A percentile compares a stretch with the other conserved stretches of the same genome.
phyloP scores from a whole-genome alignment of 2,797 vertebrate genomes.

The Neosalanx taihuensis region DNA sequence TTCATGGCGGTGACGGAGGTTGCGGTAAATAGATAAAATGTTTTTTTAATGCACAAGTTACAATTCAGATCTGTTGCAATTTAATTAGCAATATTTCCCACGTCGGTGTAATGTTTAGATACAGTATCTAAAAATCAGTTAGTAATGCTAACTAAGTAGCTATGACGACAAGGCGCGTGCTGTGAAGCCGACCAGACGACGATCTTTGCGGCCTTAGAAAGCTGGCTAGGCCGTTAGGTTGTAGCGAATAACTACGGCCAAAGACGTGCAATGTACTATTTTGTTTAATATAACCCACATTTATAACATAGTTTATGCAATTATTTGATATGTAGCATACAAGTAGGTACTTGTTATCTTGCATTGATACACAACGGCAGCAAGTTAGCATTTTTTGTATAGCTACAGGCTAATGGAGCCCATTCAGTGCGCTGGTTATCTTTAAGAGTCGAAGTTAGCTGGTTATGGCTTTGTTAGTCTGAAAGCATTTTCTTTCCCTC shows the following conservation, averaged over 20 bases:
- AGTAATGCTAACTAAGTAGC: conserved; percentile 3
- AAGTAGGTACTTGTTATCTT: not conserved
- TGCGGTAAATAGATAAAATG: conserved; percentile 63
- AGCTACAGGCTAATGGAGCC: not conserved
- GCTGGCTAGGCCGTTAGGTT: not conserved
- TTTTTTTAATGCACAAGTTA: not conserved
- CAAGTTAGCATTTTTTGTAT: not conserved
- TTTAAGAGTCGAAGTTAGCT: conserved; percentile 25
- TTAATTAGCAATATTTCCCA: not conserved
- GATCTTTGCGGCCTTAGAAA: not conserved
- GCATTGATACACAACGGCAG: not conserved
- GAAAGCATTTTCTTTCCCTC: conserved; percentile 67
- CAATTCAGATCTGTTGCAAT: not conserved
- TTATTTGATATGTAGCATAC: not conserved
- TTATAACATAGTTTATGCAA: not conserved
- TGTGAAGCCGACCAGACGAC: not conserved
- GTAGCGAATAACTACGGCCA: not conserved
- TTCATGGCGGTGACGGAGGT: conserved; percentile 76
- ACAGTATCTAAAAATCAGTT: not conserved
- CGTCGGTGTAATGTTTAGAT: not conserved
- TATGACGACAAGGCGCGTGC: not conserved
- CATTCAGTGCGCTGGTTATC: conserved; percentile 10
- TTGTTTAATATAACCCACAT: too few species aligned
- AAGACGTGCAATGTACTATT: not conserved
- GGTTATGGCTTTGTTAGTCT: conserved; percentile 54